phyloP scores from a whole-genome alignment of 2,113 vertebrate genomes.

The Tamias sibiricus region DNA sequence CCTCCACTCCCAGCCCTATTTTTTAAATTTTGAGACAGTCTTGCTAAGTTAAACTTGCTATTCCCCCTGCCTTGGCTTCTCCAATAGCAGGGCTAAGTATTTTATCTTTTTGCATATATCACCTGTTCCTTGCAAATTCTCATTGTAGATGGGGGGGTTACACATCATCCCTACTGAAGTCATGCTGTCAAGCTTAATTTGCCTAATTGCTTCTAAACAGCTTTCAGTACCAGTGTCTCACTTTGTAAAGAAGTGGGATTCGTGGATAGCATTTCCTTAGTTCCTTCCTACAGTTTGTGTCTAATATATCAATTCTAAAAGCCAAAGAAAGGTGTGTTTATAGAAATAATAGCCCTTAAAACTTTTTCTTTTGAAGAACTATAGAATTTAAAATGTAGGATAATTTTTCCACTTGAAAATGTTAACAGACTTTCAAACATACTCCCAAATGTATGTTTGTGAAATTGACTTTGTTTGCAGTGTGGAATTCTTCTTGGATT shows the following conservation, averaged over 20 bases:
- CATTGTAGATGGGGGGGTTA: background rate
- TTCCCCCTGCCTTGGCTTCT: background rate
- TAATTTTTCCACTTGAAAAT: conserved; percentile 64
- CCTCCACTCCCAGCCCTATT: background rate
- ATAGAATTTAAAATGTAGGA: conserved; percentile 56
- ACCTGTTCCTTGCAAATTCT: background rate
- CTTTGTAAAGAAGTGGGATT: conserved; percentile 49
- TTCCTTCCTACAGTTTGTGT: background rate
- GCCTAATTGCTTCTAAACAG: conserved; percentile 58
- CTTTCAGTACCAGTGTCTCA: background rate
- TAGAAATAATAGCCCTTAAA: background rate
- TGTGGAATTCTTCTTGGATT: conserved; percentile 39
- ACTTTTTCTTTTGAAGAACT: conserved; percentile 36
- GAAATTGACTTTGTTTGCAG: conserved; percentile 9
- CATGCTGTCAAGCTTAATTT: conserved; percentile 44
- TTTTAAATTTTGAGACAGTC: background rate
- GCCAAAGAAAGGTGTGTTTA: background rate
- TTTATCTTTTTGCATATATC: background rate
- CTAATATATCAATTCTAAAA: conserved; percentile 44
- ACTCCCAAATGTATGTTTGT: conserved; percentile 15
- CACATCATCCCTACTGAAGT: conserved; percentile 32
- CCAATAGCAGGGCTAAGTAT: background rate
- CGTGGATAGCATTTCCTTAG: conserved; percentile 35
- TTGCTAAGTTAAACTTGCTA: background rate
- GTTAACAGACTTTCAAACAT: conserved; percentile 42